A percentile compares a stretch with the other conserved stretches of the same genome.
These are phyloP conservation scores for Eurosta solidaginis DNA, from an alignment of 1,140 invertebrate species.

Conservation along the genomic window DNA sequence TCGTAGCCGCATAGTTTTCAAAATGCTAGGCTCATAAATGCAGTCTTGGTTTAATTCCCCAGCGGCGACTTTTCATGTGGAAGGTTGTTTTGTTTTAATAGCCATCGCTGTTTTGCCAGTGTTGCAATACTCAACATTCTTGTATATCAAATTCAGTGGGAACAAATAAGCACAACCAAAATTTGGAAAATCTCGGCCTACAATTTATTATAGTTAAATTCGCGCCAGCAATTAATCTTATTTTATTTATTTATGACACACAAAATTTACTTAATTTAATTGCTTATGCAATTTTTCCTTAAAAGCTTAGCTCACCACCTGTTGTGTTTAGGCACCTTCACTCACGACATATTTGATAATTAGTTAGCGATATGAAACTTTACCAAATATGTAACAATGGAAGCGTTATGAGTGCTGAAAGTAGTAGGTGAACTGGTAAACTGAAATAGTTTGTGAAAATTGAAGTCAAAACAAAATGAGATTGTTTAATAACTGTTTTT, in stretches of 20 bases:
- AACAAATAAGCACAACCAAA: too few relatives aligned
- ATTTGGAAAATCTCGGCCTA: too few relatives aligned
- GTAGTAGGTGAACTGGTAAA: neutral
- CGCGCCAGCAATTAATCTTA: too few relatives aligned
- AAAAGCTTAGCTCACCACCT: neutral
- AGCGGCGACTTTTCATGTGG: too few relatives aligned
- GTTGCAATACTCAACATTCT: too few relatives aligned
- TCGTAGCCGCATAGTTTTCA: too few relatives aligned
- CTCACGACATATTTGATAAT: neutral
- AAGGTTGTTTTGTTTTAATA: too few relatives aligned
- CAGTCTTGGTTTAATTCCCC: too few relatives aligned
- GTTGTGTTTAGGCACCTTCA: neutral
- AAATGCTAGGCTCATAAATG: neutral
- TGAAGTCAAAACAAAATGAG: neutral
- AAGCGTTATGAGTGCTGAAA: neutral
- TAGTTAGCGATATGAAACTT: neutral
- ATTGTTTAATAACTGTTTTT: neutral
- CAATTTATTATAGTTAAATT: too few relatives aligned
- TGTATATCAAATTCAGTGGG: too few relatives aligned
- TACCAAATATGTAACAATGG: neutral
- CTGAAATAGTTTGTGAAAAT: neutral
- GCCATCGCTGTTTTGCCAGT: too few relatives aligned
- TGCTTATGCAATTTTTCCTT: neutral
- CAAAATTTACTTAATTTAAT: conserved; percentile 12
- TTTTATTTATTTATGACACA: too few relatives aligned